Evolutionary conservation across 1,140 invertebrate genomes (phyloP).

Genomic region (Kradibia gibbosae): DNA sequence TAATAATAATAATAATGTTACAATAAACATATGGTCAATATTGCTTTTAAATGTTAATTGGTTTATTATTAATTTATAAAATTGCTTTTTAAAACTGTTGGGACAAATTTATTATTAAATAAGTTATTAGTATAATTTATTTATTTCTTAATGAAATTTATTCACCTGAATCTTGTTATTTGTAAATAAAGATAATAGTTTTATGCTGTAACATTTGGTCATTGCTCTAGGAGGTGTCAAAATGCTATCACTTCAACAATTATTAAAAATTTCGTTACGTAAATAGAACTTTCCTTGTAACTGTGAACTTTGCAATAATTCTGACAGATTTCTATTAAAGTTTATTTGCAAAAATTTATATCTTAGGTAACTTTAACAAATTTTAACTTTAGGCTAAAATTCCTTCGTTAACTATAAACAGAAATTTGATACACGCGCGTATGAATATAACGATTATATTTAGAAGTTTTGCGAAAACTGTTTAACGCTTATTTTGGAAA

Average conservation of each 20-base stretch:
- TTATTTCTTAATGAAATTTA: not conserved
- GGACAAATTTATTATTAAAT: not conserved
- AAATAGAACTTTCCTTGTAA: not conserved
- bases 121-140: not conserved
- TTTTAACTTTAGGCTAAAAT: not conserved
- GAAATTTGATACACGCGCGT: slow-evolving; percentile 20
- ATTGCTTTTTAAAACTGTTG: not conserved
- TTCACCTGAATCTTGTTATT: slow-evolving; percentile 33
- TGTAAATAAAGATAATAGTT: slow-evolving; percentile 15
- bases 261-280: not conserved
- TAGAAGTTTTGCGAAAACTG: slow-evolving; percentile 40
- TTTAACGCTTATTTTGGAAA: slow-evolving; percentile 23
- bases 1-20: not conserved
- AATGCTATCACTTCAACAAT: slow-evolving; percentile 4
- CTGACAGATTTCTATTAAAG: not conserved
- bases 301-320: not conserved
- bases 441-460: slow-evolving; percentile 16
- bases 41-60: not conserved
- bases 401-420: not conserved
- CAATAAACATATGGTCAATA: not conserved
- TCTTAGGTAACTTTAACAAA: not conserved
- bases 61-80: not conserved
- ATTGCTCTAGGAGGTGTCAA: slow-evolving; percentile 32
- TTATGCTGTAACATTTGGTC: slow-evolving; percentile 35
- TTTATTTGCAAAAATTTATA: not conserved